Base-by-base conservation (phyloP, 2,888 invertebrate species). In the Maniola hyperantus region DNA sequence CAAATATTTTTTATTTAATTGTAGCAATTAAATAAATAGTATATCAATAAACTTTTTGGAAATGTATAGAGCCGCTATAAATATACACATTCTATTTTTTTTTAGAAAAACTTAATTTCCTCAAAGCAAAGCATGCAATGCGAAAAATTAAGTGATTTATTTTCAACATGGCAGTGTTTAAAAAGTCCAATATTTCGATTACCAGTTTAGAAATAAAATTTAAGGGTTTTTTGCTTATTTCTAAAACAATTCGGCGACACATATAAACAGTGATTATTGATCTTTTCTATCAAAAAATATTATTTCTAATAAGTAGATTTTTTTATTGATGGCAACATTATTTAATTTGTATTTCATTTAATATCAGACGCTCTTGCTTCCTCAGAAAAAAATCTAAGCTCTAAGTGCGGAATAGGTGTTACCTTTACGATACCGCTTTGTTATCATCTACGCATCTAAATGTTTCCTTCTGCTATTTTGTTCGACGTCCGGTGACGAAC, bases 241-340 rank as follows among this genome's bases (percentile, higher is more conserved):
- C 15, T 15, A 46, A 46, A 46, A 15, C 7, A 15, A 46, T 15
- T 11, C 13, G 42, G 42, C 11, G 13, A 13, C 42, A 46, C n/a
- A 15, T 6, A 1, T 15, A 15, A 46, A 46, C 0, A 7, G 15
- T 15, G 15, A 13, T 11, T 39, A 39, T 0, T 39, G 4, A 44
- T 15, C 15, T 46, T 46, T 46, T 46, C 46, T 46, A 46, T 6
- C 15, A 46, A 15, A 44, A n/a, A 15, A n/a, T 7, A 15, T 15
- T 46, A 15, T 46, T 15, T 46, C 36, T 7, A 34, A 7, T 26
- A 6, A 5, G 18, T 10, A n/a, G 7, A n/a, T 15, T 15, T 36
- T 8, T 54, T 18, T 8, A 36, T 5, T 54, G 8, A 36, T 54
- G 54, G 54, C 54, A 54, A 54, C 54, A 54, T 54, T 54, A 36